These are phyloP conservation scores for Embidobia sp. DNA, from an alignment of 2,888 invertebrate species.

Conservation along the genomic window DNA sequence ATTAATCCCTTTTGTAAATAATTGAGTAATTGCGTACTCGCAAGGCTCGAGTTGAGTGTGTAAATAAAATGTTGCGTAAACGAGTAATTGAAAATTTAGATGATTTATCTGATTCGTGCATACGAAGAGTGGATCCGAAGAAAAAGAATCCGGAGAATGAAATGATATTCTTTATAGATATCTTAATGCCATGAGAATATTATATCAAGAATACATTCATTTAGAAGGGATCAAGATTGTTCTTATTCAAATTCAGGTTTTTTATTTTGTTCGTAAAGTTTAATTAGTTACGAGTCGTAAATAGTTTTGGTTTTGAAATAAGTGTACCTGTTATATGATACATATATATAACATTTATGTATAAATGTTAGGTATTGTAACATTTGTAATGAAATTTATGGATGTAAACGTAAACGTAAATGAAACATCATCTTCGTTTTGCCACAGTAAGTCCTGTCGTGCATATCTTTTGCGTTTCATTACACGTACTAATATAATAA, in stretches of 20 bases:
- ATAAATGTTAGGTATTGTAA: no score
- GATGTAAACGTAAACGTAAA: no score
- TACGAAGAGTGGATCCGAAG: conserved; percentile 3
- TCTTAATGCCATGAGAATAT: conserved; percentile 51
- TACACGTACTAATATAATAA: no score
- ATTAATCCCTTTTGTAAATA: conserved; percentile 34
- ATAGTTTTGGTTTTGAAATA: no score
- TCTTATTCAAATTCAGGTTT: conserved; percentile 15
- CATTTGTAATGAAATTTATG: no score
- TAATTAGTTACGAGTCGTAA: no score
- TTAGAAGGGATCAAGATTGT: conserved; percentile 19
- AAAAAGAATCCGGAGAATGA: conserved; percentile 7
- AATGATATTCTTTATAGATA: conserved; percentile 43
- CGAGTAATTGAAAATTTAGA: conserved; percentile 35
- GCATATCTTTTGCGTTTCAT: no score
- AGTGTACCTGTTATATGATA: no score
- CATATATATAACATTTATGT: no score
- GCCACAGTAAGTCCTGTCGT: no score
- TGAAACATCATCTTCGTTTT: no score
- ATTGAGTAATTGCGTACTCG: conserved; percentile 18
- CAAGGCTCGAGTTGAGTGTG: not conserved
- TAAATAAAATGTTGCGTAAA: conserved; percentile 17
- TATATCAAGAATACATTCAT: conserved; percentile 40
- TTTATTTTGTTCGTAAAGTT: not conserved
- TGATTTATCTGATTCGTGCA: conserved; percentile 35